Base-by-base conservation (phyloP, 2,888 invertebrate genomes). In the Torymus texanus region DNA sequence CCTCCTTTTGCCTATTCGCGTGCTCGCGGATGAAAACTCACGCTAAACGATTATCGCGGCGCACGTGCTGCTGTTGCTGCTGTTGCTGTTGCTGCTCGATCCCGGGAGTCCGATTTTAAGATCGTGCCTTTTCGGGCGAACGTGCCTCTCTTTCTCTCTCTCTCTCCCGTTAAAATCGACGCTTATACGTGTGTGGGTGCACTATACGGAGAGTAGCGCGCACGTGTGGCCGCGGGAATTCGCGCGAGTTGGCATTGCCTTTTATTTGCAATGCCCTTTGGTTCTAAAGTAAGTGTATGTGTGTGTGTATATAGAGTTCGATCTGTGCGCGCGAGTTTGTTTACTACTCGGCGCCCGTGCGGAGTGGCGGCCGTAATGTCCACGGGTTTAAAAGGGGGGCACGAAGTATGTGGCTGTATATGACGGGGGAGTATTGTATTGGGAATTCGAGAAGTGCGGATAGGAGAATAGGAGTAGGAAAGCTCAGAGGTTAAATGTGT, bases 21-120 rank as follows among this genome's bases (percentile, higher is more conserved):
- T 74, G 74, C 18, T 58, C 50, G 18, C n/a, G 66, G 72, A 72
- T 58, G 72, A 66, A 78, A 78, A 78, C 51, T 76, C 41, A 62
- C 21, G 62, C 70, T 55, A 68, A 74, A 62, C 73, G 78, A 78
- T 78, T 74, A 78, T 78, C 73, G 73, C 78, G 61, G 41, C 41
- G 41, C 41, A 41, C 77, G 68, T 21, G 58, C 58, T 41, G 41
- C 41, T 41, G 41, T 8, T 8, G 55, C 55, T 24, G 10, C 12
- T 2, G 14, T 24, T 61, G 21, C 24, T 29, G 41, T 41, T 29
- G 29, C 29, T 41, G 24, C 56, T 61, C 61, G 58, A 13, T 65
- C 56, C 41, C 66, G 76, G 41, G 50, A 66, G 70, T 63, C 70
- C 62, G 76, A 76, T 76, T 76, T 76, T 70, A 55, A 68, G 68